Conservation (phyloP, 2,797 vertebrate species). For the Sciurus carolinensis region DNA sequence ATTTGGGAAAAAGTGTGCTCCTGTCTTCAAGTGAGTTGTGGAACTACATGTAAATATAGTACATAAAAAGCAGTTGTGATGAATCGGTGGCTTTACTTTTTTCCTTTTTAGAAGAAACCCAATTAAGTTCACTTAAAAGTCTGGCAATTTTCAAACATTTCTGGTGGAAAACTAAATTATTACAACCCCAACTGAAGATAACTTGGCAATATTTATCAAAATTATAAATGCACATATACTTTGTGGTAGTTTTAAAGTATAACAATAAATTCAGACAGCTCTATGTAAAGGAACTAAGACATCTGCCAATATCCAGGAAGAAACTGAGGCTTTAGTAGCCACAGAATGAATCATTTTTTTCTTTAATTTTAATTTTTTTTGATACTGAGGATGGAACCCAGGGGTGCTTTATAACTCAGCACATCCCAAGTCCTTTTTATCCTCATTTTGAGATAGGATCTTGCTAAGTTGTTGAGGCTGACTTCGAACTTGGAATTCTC, state of each 20-base stretch:
- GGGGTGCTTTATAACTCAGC: no score
- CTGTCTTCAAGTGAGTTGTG: neutral
- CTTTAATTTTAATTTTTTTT: no score
- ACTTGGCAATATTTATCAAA: slow-evolving; percentile 31
- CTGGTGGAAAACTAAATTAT: slow-evolving; percentile 13
- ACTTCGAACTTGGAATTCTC: no score
- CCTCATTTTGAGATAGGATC: no score
- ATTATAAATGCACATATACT: slow-evolving; percentile 40
- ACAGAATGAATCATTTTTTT: no score
- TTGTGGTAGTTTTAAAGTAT: slow-evolving; percentile 35
- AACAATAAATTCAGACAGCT: neutral
- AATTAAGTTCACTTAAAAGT: slow-evolving; percentile 45
- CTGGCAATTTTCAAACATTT: slow-evolving; percentile 26
- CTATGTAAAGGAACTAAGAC: neutral
- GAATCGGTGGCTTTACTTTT: neutral
- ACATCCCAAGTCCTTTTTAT: no score
- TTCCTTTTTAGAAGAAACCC: slow-evolving; percentile 37
- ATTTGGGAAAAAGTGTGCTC: slow-evolving; percentile 13
- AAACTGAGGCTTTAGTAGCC: neutral
- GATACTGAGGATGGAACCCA: no score
- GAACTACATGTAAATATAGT: neutral
- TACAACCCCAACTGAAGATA: neutral
- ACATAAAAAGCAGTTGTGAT: slow-evolving; percentile 2
- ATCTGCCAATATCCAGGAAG: neutral
- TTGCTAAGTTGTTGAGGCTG: no score